A percentile compares a stretch with the other conserved stretches of the same genome.
These are phyloP conservation scores for Vireo altiloquus DNA, from an alignment of 2,113 vertebrate genomes.

Conservation along the genomic window DNA sequence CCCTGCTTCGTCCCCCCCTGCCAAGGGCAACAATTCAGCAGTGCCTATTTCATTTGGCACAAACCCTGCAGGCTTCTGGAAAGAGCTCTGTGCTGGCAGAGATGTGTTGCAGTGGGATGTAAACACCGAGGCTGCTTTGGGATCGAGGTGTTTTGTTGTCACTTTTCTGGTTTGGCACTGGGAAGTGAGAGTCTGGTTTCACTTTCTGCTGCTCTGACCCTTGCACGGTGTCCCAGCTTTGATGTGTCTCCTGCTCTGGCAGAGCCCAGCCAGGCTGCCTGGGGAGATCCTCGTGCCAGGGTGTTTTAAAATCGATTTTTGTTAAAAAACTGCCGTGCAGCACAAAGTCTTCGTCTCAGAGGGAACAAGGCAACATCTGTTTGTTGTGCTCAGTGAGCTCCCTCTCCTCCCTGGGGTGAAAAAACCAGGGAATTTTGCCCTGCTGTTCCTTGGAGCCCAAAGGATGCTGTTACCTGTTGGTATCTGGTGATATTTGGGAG, in stretches of 20 bases:
- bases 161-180: fast-evolving
- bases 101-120: fast-evolving
- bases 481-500: background rate
- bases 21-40: background rate
- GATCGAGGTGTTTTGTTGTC: background rate
- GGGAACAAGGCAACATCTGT: background rate
- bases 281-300: fast-evolving
- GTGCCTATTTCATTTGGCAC: fast-evolving
- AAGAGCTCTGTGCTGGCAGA: background rate
- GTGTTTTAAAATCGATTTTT: background rate
- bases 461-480: background rate
- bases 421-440: background rate
- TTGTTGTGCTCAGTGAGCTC: background rate
- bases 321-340: background rate
- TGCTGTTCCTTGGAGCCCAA: background rate
- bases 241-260: background rate
- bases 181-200: background rate
- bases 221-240: background rate
- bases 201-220: background rate
- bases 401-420: background rate
- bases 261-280: background rate
- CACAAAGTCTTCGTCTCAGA: fast-evolving
- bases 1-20: background rate
- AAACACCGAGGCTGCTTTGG: background rate
- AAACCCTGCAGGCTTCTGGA: background rate